Conservation (phyloP, 1,140 invertebrate genomes). For the Capitella teleta region DNA sequence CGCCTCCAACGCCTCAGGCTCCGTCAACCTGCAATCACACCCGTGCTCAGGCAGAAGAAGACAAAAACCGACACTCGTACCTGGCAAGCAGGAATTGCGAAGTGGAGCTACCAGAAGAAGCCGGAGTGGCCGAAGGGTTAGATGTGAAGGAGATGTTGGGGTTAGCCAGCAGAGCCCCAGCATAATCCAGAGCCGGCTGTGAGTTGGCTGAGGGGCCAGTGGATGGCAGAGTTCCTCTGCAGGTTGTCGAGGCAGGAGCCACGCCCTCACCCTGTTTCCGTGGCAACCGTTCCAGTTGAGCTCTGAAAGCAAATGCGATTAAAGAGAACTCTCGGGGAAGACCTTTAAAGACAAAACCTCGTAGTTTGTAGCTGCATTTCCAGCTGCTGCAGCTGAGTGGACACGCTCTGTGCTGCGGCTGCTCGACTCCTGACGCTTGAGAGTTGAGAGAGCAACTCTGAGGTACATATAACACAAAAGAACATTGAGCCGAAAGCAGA, state of each 20-base stretch:
- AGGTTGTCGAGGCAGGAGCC: background rate
- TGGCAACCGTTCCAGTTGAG: constrained; percentile 74
- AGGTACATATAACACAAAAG: background rate
- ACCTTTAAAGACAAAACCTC: constrained; percentile 18
- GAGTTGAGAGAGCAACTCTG: constrained; percentile 36
- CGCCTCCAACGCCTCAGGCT: constrained; percentile 47
- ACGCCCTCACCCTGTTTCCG: constrained; percentile 53
- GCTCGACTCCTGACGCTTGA: constrained; percentile 37
- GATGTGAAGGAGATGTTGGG: constrained; percentile 19
- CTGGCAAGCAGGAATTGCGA: constrained; percentile 52
- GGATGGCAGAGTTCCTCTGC: too few species aligned
- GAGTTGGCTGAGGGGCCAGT: too few species aligned
- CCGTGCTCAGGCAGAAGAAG: too few species aligned
- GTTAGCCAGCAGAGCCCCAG: constrained; percentile 11
- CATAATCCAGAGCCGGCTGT: constrained; percentile 4
- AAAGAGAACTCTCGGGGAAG: background rate
- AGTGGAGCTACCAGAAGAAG: constrained; percentile 26
- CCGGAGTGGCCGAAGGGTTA: too few species aligned
- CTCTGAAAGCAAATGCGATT: constrained; percentile 45
- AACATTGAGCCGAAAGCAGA: too few species aligned
- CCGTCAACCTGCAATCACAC: constrained; percentile 46
- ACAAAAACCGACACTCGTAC: too few species aligned
- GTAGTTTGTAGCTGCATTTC: constrained; percentile 40
- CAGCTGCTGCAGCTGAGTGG: constrained; percentile 37
- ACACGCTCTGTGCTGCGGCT: constrained; percentile 36